phyloP scores from a whole-genome alignment of 2,888 invertebrate species.

The Azorinus chamasolen region DNA sequence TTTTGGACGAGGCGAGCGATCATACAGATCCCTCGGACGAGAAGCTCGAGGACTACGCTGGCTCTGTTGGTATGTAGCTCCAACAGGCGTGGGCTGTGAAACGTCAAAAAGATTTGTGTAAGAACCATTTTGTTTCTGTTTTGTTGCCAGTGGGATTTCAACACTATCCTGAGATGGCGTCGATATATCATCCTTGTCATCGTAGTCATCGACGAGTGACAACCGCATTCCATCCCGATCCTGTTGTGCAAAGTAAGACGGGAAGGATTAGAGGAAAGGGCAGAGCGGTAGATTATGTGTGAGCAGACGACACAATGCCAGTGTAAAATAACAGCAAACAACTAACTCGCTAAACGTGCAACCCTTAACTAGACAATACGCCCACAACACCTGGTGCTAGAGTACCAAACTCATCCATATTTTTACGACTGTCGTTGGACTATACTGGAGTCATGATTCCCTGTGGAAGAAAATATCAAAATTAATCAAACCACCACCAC shows the following conservation, averaged over 20 bases:
- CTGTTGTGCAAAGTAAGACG: conserved; percentile 67
- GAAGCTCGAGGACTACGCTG: conserved; percentile 60
- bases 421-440: conserved; percentile 6
- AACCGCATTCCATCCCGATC: conserved; percentile 62
- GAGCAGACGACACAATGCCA: conserved; percentile 38
- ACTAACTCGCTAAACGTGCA: conserved; percentile 10
- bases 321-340: conserved; percentile 17
- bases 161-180: conserved; percentile 73
- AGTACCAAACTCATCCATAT: too few species aligned
- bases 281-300: conserved; percentile 46
- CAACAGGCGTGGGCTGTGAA: conserved; percentile 68
- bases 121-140: conserved; percentile 74
- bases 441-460: conserved; percentile 64
- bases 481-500: conserved; percentile 38
- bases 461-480: conserved; percentile 58
- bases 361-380: conserved; percentile 2
- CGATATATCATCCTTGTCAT: conserved; percentile 74
- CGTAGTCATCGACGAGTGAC: conserved; percentile 65
- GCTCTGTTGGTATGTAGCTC: conserved; percentile 58
- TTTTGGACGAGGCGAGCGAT: conserved; percentile 60
- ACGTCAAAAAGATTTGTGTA: conserved; percentile 83
- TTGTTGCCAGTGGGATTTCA: conserved; percentile 65
- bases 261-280: conserved; percentile 50
- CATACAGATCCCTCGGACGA: conserved; percentile 47
- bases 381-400: too few species aligned